Evolutionary conservation across 2,888 invertebrate species (phyloP), one percentile per base, ranked within the genome.

Genomic region (Sesia apiformis): DNA sequence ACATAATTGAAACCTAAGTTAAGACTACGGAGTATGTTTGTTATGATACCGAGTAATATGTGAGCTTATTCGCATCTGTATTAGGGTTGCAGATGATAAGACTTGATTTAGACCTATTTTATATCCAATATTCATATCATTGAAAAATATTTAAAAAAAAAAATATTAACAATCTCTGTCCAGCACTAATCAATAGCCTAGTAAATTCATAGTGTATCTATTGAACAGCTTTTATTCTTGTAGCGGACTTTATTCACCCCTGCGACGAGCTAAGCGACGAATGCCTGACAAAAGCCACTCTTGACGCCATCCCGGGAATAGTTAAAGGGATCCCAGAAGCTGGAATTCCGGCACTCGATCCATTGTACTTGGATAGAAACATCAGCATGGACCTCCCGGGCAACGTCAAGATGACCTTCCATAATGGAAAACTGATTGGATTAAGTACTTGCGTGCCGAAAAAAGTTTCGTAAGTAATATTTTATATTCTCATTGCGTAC

Each of bases 191-290:
- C 23, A 23, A 23, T 2, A 23, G 23, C 23, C 23, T 23, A 23
- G 23, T 23, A 23, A 23, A 23, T 23, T 23, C 23, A 23, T 23
- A 23, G 23, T 23, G 23, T 23, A 23, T 23, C 23, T 23, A 23
- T 23, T 23, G 2, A 23, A 23, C 23, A 23, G 23, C 23, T 23
- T 23, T 23, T 23, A 1, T 1, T 23, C 7, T 66, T 61, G 38
- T 76, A 89, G 88, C 88, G 2, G 84, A 85, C 60, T 89, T 84
- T 66, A 88, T 89, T 61, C 88, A 88, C 55, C 88, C 88, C 0
- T 89, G 88, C 58, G 64, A 67, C 1, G 86, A 83, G 52, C 66
- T 82, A 3, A 82, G 77, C 3, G 86, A 87, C 62, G 86, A 86
- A 66, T 89, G 88, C 59, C 86, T 88, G 69, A 89, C 88, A 4